These are phyloP conservation scores for Falco peregrinus DNA, from an alignment of 2,797 vertebrate genomes.

Conservation along the genomic window DNA sequence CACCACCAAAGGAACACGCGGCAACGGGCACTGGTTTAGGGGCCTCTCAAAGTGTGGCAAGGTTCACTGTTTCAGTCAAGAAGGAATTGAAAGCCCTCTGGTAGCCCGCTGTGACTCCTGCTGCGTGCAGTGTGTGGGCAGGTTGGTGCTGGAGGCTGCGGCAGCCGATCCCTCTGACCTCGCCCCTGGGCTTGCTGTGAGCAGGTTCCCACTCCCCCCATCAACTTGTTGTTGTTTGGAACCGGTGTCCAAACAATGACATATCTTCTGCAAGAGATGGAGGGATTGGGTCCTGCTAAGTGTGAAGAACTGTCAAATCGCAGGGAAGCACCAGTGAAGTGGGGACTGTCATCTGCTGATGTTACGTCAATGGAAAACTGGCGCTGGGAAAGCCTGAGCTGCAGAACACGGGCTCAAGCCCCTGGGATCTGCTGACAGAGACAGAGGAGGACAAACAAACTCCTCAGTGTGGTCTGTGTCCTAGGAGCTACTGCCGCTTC, in stretches of 20 bases:
- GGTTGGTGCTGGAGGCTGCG: background rate
- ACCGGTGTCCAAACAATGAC: background rate
- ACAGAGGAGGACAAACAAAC: background rate
- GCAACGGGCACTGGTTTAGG: background rate
- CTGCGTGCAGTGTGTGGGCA: rapidly evolving
- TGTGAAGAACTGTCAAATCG: background rate
- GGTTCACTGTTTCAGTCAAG: background rate
- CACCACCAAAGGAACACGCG: background rate
- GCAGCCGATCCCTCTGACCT: background rate
- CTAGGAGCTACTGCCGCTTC: background rate
- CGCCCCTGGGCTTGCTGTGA: background rate
- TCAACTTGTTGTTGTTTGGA: background rate
- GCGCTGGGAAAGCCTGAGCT: background rate
- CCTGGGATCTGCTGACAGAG: background rate
- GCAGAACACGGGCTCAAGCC: background rate
- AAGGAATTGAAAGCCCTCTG: background rate
- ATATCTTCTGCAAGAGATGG: background rate
- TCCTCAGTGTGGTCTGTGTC: background rate
- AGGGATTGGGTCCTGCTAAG: background rate
- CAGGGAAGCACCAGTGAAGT: background rate
- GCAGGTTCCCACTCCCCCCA: background rate
- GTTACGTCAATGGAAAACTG: background rate
- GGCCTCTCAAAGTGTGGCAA: background rate
- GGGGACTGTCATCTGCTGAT: background rate
- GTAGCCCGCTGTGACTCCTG: background rate